Percentiles rank a stretch among this genome's conserved stretches.
Conservation (phyloP, 2,888 invertebrate species). For the Sarcophaga caerulescens region DNA sequence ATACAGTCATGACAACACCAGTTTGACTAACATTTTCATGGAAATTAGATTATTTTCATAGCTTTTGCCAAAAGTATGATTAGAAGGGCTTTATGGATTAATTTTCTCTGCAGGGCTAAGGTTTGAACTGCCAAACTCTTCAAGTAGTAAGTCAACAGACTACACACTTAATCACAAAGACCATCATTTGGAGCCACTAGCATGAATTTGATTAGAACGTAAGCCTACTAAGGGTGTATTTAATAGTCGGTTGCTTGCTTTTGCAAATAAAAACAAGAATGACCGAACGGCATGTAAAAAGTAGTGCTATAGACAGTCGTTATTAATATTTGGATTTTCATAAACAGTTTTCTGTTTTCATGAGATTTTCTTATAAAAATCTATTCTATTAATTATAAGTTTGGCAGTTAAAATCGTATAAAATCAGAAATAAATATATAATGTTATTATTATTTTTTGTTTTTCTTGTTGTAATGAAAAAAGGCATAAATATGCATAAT, state of each 20-base stretch:
- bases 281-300: background rate
- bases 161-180: too few relatives aligned
- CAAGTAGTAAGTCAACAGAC: too few relatives aligned
- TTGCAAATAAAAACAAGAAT: background rate
- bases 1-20: too few relatives aligned
- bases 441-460: constrained; percentile 23
- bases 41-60: too few relatives aligned
- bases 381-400: constrained; percentile 49
- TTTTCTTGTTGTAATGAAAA: background rate
- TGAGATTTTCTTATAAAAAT: constrained; percentile 17
- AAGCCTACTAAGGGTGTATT: too few relatives aligned
- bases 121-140: too few relatives aligned
- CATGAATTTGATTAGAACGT: too few relatives aligned
- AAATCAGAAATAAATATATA: constrained; percentile 28
- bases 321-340: background rate
- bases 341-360: background rate
- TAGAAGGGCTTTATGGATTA: too few relatives aligned
- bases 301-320: background rate
- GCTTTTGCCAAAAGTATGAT: too few relatives aligned
- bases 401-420: constrained; percentile 30
- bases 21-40: too few relatives aligned
- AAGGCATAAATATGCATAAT: constrained; percentile 65
- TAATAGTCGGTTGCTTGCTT: background rate
- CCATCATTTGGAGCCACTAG: too few relatives aligned
- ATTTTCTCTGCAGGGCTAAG: too few relatives aligned